A percentile compares a stretch with the other conserved stretches of the same genome.
These are phyloP conservation scores for Tenrec ecaudatus DNA, from an alignment of 2,113 vertebrate genomes.

Conservation along the genomic window DNA sequence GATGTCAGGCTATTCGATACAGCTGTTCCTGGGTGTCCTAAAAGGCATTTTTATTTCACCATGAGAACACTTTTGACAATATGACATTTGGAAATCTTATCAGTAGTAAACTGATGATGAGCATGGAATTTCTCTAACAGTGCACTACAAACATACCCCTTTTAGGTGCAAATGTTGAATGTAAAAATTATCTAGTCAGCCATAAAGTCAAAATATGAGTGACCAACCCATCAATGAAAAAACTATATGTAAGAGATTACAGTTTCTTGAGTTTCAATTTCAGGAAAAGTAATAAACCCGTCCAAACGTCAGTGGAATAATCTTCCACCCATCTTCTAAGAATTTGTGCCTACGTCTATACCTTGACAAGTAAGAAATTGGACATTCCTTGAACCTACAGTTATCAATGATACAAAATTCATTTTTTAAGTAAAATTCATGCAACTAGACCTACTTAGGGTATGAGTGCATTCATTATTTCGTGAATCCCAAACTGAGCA, in stretches of 20 bases:
- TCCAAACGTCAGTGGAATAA: constrained; percentile 7
- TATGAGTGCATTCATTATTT: neutral
- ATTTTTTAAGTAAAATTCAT: constrained; percentile 32
- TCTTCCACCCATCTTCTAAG: constrained; percentile 2
- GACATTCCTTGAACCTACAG: constrained; percentile 11
- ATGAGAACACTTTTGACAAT: constrained; percentile 65
- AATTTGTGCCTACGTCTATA: neutral
- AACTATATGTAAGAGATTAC: constrained; percentile 11
- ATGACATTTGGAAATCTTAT: constrained; percentile 80
- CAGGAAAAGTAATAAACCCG: neutral
- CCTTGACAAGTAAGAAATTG: constrained; percentile 31
- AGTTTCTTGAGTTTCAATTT: constrained; percentile 35
- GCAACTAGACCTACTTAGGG: neutral
- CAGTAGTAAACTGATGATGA: constrained; percentile 77
- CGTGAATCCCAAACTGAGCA: neutral
- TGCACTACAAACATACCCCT: constrained; percentile 62
- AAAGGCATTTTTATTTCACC: constrained; percentile 73
- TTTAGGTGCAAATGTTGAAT: constrained; percentile 76
- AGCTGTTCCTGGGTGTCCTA: constrained; percentile 67
- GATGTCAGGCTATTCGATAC: constrained; percentile 82
- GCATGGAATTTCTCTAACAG: constrained; percentile 73
- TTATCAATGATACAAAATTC: constrained; percentile 15
- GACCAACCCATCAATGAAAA: constrained; percentile 72
- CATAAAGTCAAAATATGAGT: constrained; percentile 77
- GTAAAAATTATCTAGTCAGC: constrained; percentile 71